Conservation (phyloP, 2,113 vertebrate genomes). For the Potamarius usumacintae region DNA sequence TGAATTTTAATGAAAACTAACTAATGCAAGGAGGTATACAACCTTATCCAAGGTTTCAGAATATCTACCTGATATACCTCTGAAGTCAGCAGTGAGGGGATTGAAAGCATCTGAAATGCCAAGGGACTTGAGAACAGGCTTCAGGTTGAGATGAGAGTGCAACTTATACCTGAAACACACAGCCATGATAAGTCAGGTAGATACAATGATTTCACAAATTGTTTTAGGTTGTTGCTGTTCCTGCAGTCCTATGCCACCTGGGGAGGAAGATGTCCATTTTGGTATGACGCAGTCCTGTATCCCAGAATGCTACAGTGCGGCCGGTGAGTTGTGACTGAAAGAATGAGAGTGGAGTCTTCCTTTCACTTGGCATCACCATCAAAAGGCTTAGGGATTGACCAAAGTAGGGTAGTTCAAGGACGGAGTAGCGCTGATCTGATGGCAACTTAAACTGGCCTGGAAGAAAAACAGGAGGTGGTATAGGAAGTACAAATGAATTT, state of each 20-base stretch:
- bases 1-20: not conserved
- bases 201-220: not conserved
- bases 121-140: constrained; percentile 76
- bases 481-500: not conserved
- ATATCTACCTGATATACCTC: constrained; percentile 84
- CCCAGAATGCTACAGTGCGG: constrained; percentile 76
- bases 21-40: not conserved
- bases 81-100: constrained; percentile 83
- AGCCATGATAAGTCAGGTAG: not conserved
- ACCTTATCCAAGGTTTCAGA: not conserved
- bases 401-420: constrained; percentile 82
- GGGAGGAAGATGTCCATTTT: constrained; percentile 89
- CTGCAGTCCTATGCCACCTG: constrained; percentile 67
- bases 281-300: constrained; percentile 73
- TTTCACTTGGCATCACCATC: constrained; percentile 80
- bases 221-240: not conserved
- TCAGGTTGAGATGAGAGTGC: constrained; percentile 84
- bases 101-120: constrained; percentile 84
- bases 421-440: constrained; percentile 71
- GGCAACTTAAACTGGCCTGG: constrained; percentile 82
- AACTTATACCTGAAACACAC: constrained; percentile 80
- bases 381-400: constrained; percentile 78
- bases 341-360: constrained; percentile 69
- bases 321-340: constrained; percentile 79
- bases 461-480: not conserved